A percentile compares a stretch with the other conserved stretches of the same genome.
These are phyloP conservation scores for Porites divaricata DNA, from an alignment of 92 coral and sea anemone species.

Conservation along the genomic window DNA sequence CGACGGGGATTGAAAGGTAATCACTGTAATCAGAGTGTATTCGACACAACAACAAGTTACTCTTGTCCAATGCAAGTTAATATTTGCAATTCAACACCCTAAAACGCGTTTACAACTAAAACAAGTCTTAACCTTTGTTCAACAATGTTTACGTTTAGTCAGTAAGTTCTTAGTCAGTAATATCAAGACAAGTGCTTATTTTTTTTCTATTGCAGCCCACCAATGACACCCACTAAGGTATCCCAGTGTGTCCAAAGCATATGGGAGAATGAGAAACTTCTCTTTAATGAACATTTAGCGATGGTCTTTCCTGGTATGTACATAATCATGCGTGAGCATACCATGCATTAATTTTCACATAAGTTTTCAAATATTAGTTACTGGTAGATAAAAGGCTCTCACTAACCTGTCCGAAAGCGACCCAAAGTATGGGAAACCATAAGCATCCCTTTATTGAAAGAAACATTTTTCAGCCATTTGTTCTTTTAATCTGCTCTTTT, in stretches of 20 bases:
- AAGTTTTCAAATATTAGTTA: no score
- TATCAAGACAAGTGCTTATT: background rate
- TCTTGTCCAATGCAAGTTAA: no score
- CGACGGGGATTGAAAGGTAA: constrained; percentile 21
- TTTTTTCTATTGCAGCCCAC: constrained; percentile 1
- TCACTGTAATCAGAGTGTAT: no score
- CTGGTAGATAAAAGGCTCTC: no score
- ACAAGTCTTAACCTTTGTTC: background rate
- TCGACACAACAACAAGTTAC: no score
- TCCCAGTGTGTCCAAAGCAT: constrained; percentile 47
- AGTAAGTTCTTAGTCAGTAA: background rate
- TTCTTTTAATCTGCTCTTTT: no score
- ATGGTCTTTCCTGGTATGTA: constrained; percentile 63
- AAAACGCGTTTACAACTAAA: background rate
- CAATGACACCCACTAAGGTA: constrained; percentile 66
- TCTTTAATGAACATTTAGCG: constrained; percentile 54
- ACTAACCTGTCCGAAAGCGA: no score
- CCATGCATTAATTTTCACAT: no score
- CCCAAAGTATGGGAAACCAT: no score
- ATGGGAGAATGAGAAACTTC: constrained; percentile 75
- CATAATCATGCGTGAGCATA: background rate
- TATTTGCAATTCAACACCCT: no score
- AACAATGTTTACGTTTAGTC: background rate
- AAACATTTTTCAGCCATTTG: no score
- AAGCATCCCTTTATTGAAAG: no score